These are phyloP conservation scores for Xerus inauris DNA, from an alignment of 2,113 vertebrate genomes.

Conservation along the genomic window DNA sequence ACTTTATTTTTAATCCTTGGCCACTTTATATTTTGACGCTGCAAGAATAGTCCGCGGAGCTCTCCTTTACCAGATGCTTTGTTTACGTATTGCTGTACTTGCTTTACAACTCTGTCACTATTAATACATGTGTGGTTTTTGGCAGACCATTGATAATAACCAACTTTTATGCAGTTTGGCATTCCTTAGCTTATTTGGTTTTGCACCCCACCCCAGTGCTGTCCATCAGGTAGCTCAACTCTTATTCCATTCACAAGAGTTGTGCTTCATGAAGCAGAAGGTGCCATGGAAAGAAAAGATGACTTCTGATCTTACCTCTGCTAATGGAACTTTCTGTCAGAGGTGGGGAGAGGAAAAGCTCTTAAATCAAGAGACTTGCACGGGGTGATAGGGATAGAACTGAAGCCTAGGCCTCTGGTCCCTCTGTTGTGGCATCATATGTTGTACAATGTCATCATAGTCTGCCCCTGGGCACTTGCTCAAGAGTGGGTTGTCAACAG, in stretches of 20 bases:
- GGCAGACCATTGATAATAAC: neutral
- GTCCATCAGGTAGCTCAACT: neutral
- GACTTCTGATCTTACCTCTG: neutral
- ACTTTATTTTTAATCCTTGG: constrained; percentile 31
- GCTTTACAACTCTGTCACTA: neutral
- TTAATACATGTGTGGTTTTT: neutral
- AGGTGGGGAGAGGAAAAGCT: neutral
- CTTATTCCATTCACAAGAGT: neutral
- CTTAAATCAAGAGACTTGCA: neutral
- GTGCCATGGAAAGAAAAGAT: neutral
- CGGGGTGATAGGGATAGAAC: neutral
- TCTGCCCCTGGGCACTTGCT: neutral
- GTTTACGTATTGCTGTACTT: neutral
- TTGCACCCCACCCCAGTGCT: neutral
- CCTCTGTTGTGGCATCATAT: neutral
- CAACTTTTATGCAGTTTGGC: neutral
- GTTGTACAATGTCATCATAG: too few species aligned
- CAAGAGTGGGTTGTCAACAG: neutral
- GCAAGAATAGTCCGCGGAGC: neutral
- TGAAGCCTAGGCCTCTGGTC: neutral
- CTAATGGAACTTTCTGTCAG: neutral
- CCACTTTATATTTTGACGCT: neutral
- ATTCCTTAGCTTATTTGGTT: neutral
- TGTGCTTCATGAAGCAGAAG: neutral
- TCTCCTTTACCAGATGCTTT: neutral